Percentiles rank a stretch among this genome's conserved stretches.
These are phyloP conservation scores for Reinhardtius hippoglossoides DNA, from an alignment of 2,113 vertebrate genomes.

Conservation along the genomic window DNA sequence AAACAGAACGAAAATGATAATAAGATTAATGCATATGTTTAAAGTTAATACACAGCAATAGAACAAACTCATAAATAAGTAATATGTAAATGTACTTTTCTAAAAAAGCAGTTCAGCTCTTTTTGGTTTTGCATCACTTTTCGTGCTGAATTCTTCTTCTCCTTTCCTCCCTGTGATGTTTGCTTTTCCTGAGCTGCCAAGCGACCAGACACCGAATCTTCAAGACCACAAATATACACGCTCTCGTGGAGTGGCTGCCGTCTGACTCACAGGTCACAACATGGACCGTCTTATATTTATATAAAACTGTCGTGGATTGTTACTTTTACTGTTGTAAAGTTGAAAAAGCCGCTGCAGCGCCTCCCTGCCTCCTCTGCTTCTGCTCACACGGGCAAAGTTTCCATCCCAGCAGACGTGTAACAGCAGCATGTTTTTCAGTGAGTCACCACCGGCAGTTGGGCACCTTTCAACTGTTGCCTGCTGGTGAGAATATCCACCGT, in stretches of 20 bases:
- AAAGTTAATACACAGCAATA: too few relatives aligned
- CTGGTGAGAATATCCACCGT: slow-evolving; percentile 45
- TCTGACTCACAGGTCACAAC: background rate
- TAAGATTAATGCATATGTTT: too few relatives aligned
- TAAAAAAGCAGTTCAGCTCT: too few relatives aligned
- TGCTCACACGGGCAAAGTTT: slow-evolving; percentile 22
- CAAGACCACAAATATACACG: too few relatives aligned
- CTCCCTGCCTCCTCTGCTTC: background rate
- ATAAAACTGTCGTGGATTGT: slow-evolving; percentile 7
- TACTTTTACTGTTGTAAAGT: background rate
- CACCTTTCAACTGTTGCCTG: slow-evolving; percentile 49
- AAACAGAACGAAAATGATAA: too few relatives aligned
- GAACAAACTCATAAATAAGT: too few relatives aligned
- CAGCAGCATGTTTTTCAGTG: slow-evolving; percentile 40
- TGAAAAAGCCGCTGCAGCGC: background rate
- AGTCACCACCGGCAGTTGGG: slow-evolving; percentile 58
- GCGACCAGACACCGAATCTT: too few relatives aligned
- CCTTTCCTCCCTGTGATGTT: too few relatives aligned
- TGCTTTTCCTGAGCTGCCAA: too few relatives aligned
- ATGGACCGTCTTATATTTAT: slow-evolving; percentile 16
- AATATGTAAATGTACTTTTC: too few relatives aligned
- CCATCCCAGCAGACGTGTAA: slow-evolving; percentile 21
- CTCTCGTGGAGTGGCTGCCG: background rate
- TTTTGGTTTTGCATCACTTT: too few relatives aligned
- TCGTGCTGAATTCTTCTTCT: too few relatives aligned